phyloP scores from a whole-genome alignment of 2,888 invertebrate genomes.

The Drosophila infuscata region DNA sequence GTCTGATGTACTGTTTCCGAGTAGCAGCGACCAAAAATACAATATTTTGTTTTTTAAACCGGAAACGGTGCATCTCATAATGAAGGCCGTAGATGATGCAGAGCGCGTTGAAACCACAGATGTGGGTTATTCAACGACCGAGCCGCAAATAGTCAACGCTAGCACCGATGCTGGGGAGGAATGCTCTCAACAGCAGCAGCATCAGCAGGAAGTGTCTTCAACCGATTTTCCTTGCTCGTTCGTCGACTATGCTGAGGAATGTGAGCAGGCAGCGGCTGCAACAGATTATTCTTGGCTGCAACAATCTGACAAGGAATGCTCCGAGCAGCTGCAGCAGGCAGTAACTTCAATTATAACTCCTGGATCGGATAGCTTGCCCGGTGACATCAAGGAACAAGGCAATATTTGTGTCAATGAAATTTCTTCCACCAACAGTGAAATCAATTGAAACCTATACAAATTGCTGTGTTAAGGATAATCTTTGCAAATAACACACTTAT shows the following conservation, averaged over 20 bases:
- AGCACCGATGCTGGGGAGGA: not conserved
- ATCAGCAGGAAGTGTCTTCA: not conserved
- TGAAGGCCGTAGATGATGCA: not conserved
- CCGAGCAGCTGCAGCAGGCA: not conserved
- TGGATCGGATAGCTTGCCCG: not conserved
- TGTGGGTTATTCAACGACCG: not conserved
- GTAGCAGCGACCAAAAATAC: not conserved
- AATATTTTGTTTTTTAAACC: not conserved
- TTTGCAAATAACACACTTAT: not conserved
- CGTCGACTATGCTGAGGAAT: not conserved
- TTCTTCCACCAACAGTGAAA: too few relatives aligned
- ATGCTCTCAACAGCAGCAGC: not conserved
- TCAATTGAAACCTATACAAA: not conserved
- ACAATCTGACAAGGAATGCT: not conserved
- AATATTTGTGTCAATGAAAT: not conserved
- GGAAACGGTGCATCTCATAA: not conserved
- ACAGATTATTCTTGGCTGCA: not conserved
- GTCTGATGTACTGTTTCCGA: not conserved
- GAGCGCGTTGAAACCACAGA: not conserved
- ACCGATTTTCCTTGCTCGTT: not conserved
- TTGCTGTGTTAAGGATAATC: not conserved
- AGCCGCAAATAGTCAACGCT: not conserved
- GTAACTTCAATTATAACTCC: not conserved
- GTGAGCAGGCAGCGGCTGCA: not conserved
- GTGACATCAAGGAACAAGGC: not conserved